Conservation (phyloP, 2,797 vertebrate genomes). For the Cygnus olor region DNA sequence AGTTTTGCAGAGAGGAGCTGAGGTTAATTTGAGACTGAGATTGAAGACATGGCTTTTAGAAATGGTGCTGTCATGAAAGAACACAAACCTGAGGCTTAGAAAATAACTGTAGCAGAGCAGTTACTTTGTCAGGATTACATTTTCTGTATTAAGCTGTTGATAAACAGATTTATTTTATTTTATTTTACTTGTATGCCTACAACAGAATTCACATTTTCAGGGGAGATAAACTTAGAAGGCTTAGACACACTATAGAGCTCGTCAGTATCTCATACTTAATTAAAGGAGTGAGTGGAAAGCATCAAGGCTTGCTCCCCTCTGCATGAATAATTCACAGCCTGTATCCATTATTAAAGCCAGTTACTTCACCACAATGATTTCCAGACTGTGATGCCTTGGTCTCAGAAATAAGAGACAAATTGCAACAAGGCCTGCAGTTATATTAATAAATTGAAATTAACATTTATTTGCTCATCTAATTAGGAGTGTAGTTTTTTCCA, state of each 20-base stretch:
- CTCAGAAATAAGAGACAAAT: conserved; percentile 81
- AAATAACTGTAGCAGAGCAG: background rate
- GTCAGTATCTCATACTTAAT: conserved; percentile 81
- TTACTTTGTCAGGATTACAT: background rate
- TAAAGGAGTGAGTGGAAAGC: conserved; percentile 79
- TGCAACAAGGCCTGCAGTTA: conserved; percentile 80
- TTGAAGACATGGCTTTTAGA: background rate
- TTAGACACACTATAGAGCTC: conserved; percentile 44
- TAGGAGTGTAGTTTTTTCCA: conserved; percentile 78
- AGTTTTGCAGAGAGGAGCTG: background rate
- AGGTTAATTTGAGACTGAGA: background rate
- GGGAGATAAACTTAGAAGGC: conserved; percentile 70
- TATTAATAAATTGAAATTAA: conserved; percentile 85
- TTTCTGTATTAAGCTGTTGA: conserved; percentile 49
- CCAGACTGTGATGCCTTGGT: conserved; percentile 72
- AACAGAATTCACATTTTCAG: conserved; percentile 56
- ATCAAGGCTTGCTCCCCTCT: conserved; percentile 70
- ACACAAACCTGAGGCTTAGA: background rate
- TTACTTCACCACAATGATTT: conserved; percentile 80
- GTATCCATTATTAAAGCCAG: conserved; percentile 83
- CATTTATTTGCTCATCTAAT: conserved; percentile 86
- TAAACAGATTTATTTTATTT: conserved; percentile 7
- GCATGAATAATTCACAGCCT: conserved; percentile 82
- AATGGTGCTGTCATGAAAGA: background rate
- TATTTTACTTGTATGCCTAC: background rate